phyloP scores from a whole-genome alignment of 2,113 vertebrate species.

The Oxyura jamaicensis region DNA sequence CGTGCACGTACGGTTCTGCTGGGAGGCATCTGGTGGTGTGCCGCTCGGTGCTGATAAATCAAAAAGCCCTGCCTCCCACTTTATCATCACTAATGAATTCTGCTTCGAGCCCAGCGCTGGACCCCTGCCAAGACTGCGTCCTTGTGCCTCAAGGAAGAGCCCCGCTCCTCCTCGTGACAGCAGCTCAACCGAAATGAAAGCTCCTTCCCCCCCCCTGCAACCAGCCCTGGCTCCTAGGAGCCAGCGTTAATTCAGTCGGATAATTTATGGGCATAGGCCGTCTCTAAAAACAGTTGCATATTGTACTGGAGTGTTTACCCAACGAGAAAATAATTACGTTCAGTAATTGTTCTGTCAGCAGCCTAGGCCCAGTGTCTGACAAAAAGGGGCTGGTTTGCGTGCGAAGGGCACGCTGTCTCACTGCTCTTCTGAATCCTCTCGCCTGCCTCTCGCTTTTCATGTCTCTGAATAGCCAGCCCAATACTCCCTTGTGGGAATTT shows the following conservation, averaged over 20 bases:
- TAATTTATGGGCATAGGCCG: slow-evolving; percentile 5
- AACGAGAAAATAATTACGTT: background rate
- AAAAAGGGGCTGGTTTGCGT: background rate
- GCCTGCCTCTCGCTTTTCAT: background rate
- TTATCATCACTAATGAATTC: slow-evolving; percentile 28
- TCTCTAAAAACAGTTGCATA: slow-evolving; percentile 26
- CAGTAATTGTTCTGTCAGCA: background rate
- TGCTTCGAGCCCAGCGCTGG: background rate
- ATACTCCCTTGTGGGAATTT: background rate
- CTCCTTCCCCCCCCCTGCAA: background rate
- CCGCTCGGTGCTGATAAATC: slow-evolving; percentile 46
- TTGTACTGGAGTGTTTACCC: slow-evolving; percentile 49
- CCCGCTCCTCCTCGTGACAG: background rate
- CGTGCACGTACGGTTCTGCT: background rate
- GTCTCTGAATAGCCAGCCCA: background rate
- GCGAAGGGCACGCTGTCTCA: background rate
- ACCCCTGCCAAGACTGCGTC: background rate
- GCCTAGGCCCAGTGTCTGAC: background rate
- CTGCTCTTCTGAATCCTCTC: rapidly evolving
- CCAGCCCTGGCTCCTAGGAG: background rate
- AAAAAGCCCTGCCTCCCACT: slow-evolving; percentile 30
- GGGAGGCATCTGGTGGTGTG: slow-evolving; percentile 32
- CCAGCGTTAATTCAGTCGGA: background rate
- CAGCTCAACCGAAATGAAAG: background rate
- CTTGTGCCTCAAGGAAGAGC: background rate